Evolutionary conservation across 2,113 vertebrate genomes (phyloP).

Genomic region (Porphyrio hochstetteri): DNA sequence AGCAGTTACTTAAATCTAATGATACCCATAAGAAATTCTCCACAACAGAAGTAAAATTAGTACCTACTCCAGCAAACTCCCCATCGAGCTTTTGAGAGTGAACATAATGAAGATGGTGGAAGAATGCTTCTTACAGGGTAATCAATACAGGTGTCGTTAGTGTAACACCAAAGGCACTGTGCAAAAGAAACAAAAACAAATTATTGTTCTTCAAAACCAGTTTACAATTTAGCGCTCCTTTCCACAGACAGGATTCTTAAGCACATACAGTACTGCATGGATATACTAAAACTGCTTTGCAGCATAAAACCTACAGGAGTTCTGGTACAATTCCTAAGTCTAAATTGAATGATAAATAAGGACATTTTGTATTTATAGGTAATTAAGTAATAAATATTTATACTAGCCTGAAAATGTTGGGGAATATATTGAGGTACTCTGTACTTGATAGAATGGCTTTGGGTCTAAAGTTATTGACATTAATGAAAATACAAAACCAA

Average conservation of each 20-base stretch:
- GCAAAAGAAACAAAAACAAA: not conserved
- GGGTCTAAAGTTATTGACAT: not conserved
- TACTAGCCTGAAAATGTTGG: not conserved
- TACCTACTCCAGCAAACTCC: slow-evolving; percentile 88
- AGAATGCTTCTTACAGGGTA: slow-evolving; percentile 85
- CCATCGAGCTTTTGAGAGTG: slow-evolving; percentile 83
- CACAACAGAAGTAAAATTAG: not conserved
- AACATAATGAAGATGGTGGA: slow-evolving; percentile 79
- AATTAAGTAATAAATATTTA: not conserved
- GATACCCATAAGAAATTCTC: not conserved
- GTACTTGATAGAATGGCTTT: not conserved
- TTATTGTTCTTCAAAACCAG: not conserved
- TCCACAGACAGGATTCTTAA: not conserved
- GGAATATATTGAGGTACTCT: not conserved
- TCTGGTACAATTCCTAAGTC: not conserved
- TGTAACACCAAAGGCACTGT: slow-evolving; percentile 88
- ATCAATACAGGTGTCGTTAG: slow-evolving; percentile 79
- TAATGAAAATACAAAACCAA: not conserved
- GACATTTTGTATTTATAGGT: not conserved
- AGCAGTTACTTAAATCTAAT: not conserved
- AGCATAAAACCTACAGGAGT: not conserved
- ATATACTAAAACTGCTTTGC: not conserved
- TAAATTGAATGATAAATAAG: not conserved
- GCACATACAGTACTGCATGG: not conserved
- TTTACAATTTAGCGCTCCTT: not conserved